Percentiles rank a stretch among this genome's conserved stretches.
Evolutionary conservation across 2,888 invertebrate genomes (phyloP).

Genomic region (Periphyllus acericola): DNA sequence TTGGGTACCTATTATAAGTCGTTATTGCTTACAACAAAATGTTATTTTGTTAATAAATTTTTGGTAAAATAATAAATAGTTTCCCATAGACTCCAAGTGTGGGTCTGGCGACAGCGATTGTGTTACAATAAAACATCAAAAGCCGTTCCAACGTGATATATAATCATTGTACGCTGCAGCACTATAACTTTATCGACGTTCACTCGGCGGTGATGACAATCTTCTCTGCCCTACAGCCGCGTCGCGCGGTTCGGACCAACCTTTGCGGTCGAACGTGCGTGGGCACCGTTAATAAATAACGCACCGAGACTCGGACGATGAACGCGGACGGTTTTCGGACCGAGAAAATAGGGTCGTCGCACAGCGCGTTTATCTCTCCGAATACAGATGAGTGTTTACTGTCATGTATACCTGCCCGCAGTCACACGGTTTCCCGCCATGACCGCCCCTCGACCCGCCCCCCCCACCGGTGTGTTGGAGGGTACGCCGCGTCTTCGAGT

Average conservation of each 20-base stretch:
- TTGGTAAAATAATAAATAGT: too few species aligned
- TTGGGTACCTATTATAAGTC: too few species aligned
- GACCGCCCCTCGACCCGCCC: neutral
- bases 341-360: neutral
- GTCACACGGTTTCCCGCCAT: neutral
- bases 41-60: too few species aligned
- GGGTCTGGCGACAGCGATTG: neutral
- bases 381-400: conserved; percentile 39
- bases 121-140: too few species aligned
- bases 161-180: too few species aligned
- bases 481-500: neutral
- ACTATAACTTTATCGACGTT: neutral
- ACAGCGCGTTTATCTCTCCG: conserved; percentile 20
- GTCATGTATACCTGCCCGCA: neutral
- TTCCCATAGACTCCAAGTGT: too few species aligned
- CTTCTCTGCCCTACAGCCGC: neutral
- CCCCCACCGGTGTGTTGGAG: neutral
- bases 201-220: neutral
- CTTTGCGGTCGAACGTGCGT: too few species aligned
- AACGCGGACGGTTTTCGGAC: neutral
- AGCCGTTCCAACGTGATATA: neutral
- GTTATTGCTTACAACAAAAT: too few species aligned
- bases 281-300: conserved; percentile 18
- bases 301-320: neutral
- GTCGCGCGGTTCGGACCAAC: neutral